Percentiles rank a stretch among this genome's conserved stretches.
These are phyloP conservation scores for Caenorhabditis brenneri DNA, from an alignment of 1,140 invertebrate species.

Conservation along the genomic window DNA sequence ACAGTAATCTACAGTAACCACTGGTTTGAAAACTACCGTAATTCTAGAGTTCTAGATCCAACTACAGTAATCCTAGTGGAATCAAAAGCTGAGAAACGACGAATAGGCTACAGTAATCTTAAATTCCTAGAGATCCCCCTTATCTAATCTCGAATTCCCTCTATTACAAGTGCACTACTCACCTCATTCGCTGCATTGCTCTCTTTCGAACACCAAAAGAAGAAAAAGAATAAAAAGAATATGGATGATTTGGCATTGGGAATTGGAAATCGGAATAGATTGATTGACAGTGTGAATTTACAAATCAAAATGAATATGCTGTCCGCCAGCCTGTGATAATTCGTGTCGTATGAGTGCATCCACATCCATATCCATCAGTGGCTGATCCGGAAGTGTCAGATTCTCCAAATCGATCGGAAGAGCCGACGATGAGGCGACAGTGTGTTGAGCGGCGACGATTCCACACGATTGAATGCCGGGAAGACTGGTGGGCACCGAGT, in stretches of 20 bases:
- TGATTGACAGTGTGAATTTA: slow-evolving; percentile 25
- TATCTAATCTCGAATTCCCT: too few species aligned
- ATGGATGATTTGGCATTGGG: too few species aligned
- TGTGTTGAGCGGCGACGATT: slow-evolving; percentile 28
- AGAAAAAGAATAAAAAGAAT: background rate
- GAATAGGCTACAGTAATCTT: too few species aligned
- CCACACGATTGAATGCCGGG: slow-evolving; percentile 23
- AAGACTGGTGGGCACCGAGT: background rate
- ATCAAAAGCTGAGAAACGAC: too few species aligned
- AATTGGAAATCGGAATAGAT: too few species aligned
- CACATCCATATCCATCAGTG: slow-evolving; percentile 61
- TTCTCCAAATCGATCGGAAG: slow-evolving; percentile 60
- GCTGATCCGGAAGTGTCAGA: slow-evolving; percentile 58
- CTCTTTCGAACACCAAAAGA: slow-evolving; percentile 32
- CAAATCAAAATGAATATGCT: slow-evolving; percentile 51
- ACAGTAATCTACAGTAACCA: too few species aligned
- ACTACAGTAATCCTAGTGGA: background rate
- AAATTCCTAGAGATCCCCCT: too few species aligned
- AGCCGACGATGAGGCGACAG: slow-evolving; percentile 44
- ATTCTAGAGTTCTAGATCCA: too few species aligned
- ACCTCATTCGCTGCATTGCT: slow-evolving; percentile 33
- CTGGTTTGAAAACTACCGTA: too few species aligned
- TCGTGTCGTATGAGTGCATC: slow-evolving; percentile 60
- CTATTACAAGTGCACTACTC: too few species aligned
- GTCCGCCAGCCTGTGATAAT: slow-evolving; percentile 36